Evolutionary conservation across 2,888 invertebrate genomes (phyloP), one percentile per base, ranked within the genome.

Genomic region (Agrotis segetum): DNA sequence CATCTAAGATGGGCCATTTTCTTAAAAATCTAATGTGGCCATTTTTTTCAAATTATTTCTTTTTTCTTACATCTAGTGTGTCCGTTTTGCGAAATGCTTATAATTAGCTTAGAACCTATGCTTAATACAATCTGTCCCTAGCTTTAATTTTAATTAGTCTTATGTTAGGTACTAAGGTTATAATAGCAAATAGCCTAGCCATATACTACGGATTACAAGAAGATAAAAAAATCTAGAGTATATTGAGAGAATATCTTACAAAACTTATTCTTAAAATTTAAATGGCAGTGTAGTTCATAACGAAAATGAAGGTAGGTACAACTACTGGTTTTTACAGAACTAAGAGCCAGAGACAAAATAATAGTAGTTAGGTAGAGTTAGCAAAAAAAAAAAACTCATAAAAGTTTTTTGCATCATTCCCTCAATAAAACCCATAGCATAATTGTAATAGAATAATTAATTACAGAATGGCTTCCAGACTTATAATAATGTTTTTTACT

Each of bases 401-500:
- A 16, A 46, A 16, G 16, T 14, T 16, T 3, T 46, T 46, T 46
- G 16, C 24, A 24, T 49, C 3, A 3, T 7, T 21, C 49, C 68
- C 59, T 50, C 34, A 68, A 62, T 61, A 85, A 14, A 92, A 94
- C 61, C 81, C 85, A 55, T 60, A 72, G 67, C 60, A 65, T 73
- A 65, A 29, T 46, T 80, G 67, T 69, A 70, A 75, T 67, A 77
- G 69, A 81, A 80, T 83, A 85, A 85, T 82, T 81, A 82, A 77
- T 83, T 78, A 79, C 74, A 83, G 68, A 73, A 81, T 82, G 75
- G 81, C 73, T 75, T 81, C 84, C 83, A 81, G 93, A 92, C 92
- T 92, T 93, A 93, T 77, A 88, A 88, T 90, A 88, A 92, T 89
- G 87, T 88, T 91, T 89, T 90, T 91, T 90, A 91, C 85, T 95